These are phyloP conservation scores for Himalopsyche tibetana DNA, from an alignment of 2,888 invertebrate genomes.

Conservation along the genomic window DNA sequence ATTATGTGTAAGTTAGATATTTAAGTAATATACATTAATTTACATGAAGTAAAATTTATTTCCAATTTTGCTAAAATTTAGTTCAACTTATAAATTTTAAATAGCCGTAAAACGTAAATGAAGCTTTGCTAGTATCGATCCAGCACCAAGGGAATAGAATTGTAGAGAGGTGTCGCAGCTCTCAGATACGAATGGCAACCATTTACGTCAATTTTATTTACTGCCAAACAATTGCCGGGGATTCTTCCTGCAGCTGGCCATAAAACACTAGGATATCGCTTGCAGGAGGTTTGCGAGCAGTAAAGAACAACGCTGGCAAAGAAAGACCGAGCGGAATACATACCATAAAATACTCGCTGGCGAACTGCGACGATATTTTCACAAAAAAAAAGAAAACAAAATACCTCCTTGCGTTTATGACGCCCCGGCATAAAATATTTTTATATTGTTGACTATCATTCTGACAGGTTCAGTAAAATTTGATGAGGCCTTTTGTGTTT, in stretches of 20 bases:
- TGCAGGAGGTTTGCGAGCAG: constrained; percentile 45
- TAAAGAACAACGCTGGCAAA: constrained; percentile 32
- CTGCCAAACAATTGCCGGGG: constrained; percentile 55
- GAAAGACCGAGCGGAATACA: neutral
- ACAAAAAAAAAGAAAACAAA: neutral
- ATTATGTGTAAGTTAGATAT: too few species aligned
- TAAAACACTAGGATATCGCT: constrained; percentile 57
- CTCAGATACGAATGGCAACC: constrained; percentile 35
- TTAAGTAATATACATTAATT: too few species aligned
- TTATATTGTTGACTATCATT: constrained; percentile 49
- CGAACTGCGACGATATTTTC: constrained; percentile 7
- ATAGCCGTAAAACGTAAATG: too few species aligned
- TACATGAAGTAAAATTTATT: too few species aligned
- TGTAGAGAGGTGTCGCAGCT: constrained; percentile 36
- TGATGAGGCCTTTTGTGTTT: neutral
- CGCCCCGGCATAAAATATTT: constrained; percentile 52
- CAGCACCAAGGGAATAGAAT: constrained; percentile 15
- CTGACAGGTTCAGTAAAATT: constrained; percentile 6
- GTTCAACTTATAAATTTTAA: too few species aligned
- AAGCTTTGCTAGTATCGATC: neutral
- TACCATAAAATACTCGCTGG: constrained; percentile 51
- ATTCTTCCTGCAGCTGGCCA: constrained; percentile 49
- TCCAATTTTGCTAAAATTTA: too few species aligned
- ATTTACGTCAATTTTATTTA: constrained; percentile 61
- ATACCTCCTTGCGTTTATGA: constrained; percentile 52